Conservation (phyloP, 2,113 vertebrate genomes). For the Hippocampus zosterae region DNA sequence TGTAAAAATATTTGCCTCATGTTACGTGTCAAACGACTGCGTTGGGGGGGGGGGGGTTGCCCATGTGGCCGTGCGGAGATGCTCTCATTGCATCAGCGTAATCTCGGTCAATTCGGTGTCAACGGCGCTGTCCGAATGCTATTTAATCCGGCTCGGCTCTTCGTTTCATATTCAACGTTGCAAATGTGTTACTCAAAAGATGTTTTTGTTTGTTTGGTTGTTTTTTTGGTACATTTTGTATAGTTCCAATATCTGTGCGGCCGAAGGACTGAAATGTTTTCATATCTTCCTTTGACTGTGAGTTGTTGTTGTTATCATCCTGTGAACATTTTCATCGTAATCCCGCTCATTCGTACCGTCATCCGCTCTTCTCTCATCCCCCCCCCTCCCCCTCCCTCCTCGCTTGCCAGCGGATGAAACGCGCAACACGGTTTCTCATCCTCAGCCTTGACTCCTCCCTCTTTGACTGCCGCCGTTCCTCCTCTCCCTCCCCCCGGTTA, state of each 20-base stretch:
- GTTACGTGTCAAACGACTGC: too few species aligned
- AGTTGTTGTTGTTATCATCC: background rate
- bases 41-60: slow-evolving; percentile 21
- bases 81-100: slow-evolving; percentile 49
- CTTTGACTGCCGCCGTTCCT: slow-evolving; percentile 44
- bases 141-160: slow-evolving; percentile 43
- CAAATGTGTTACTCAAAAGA: background rate
- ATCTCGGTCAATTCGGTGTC: slow-evolving; percentile 56
- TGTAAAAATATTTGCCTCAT: too few species aligned
- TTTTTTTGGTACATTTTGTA: too few species aligned
- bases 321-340: background rate
- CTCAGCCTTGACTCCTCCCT: slow-evolving; percentile 60
- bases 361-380: slow-evolving; percentile 9
- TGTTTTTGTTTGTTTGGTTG: background rate
- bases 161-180: slow-evolving; percentile 29
- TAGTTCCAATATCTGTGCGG: too few species aligned
- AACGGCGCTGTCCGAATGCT: slow-evolving; percentile 35
- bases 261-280: too few species aligned
- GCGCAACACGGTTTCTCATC: slow-evolving; percentile 52
- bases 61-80: slow-evolving; percentile 10
- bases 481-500: slow-evolving; percentile 9
- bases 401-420: slow-evolving; percentile 36
- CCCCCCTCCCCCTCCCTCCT: slow-evolving; percentile 14
- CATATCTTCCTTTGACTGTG: background rate
- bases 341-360: background rate